A percentile compares a stretch with the other conserved stretches of the same genome.
phyloP scores from a whole-genome alignment of 2,797 vertebrate genomes.

The Cottoperca gobio region DNA sequence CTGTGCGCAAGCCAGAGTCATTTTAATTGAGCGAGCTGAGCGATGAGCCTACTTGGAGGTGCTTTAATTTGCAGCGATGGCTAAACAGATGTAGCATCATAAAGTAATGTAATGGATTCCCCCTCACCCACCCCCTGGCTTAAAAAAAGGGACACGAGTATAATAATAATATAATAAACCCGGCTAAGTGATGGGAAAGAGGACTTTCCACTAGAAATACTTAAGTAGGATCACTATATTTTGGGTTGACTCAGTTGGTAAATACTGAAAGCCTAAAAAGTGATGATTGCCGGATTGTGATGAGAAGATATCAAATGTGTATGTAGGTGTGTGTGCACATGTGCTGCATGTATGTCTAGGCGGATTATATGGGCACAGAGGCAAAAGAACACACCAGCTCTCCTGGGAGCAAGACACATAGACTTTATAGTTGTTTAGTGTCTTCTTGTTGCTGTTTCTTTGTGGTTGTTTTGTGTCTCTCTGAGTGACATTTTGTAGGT shows the following conservation, averaged over 20 bases:
- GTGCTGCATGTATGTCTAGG: neutral
- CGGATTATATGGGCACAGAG: too few relatives aligned
- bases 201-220: constrained; percentile 49
- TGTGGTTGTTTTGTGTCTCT: too few relatives aligned
- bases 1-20: constrained; percentile 48
- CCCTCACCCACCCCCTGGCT: constrained; percentile 18
- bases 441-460: too few relatives aligned
- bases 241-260: constrained; percentile 18
- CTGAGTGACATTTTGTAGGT: too few relatives aligned
- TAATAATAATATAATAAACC: too few relatives aligned
- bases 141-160: constrained; percentile 14
- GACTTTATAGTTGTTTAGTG: too few relatives aligned
- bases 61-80: constrained; percentile 80
- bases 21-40: constrained; percentile 80
- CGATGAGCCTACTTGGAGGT: constrained; percentile 68
- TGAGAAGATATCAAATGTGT: neutral
- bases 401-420: too few relatives aligned
- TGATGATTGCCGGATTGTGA: constrained; percentile 21
- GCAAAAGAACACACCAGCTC: too few relatives aligned
- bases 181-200: constrained; percentile 49
- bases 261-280: constrained; percentile 6
- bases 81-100: constrained; percentile 80
- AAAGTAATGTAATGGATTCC: constrained; percentile 74
- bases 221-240: constrained; percentile 6
- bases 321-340: neutral